These are phyloP conservation scores for Smutsia gigantea DNA, from an alignment of 2,797 vertebrate species.

Conservation along the genomic window DNA sequence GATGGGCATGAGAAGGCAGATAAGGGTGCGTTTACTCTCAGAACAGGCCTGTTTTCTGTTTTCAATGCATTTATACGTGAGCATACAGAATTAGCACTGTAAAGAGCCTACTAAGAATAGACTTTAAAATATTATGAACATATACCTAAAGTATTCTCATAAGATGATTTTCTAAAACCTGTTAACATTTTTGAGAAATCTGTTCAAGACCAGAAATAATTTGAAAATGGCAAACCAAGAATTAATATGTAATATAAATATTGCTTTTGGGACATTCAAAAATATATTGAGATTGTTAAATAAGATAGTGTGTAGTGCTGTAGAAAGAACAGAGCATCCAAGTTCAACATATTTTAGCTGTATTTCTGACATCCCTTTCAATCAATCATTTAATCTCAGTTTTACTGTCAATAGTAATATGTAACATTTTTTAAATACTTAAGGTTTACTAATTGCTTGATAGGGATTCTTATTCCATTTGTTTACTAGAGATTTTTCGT, in stretches of 20 bases:
- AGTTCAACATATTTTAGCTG: background rate
- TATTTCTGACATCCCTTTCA: slow-evolving; percentile 33
- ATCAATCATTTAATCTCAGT: background rate
- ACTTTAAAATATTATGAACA: background rate
- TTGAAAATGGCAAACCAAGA: background rate
- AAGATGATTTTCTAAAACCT: slow-evolving; percentile 14
- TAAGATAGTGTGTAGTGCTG: background rate
- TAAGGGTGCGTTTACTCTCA: background rate
- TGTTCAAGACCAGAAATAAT: slow-evolving; percentile 5
- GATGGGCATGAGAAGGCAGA: background rate
- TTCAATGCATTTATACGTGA: background rate
- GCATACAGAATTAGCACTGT: background rate
- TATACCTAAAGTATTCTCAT: background rate
- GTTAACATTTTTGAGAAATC: slow-evolving; percentile 45
- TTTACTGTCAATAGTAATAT: background rate
- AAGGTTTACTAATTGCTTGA: background rate
- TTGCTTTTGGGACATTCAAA: slow-evolving; percentile 1
- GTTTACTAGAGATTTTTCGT: background rate
- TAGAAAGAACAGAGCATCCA: background rate
- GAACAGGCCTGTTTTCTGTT: background rate
- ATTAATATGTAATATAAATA: background rate
- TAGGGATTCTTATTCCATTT: background rate
- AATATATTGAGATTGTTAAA: background rate
- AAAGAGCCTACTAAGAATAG: background rate
- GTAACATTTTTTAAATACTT: background rate